Evolutionary conservation across 2,113 vertebrate genomes (phyloP), one percentile per base, ranked within the genome.

Genomic region (Ivindomyrus marchei): DNA sequence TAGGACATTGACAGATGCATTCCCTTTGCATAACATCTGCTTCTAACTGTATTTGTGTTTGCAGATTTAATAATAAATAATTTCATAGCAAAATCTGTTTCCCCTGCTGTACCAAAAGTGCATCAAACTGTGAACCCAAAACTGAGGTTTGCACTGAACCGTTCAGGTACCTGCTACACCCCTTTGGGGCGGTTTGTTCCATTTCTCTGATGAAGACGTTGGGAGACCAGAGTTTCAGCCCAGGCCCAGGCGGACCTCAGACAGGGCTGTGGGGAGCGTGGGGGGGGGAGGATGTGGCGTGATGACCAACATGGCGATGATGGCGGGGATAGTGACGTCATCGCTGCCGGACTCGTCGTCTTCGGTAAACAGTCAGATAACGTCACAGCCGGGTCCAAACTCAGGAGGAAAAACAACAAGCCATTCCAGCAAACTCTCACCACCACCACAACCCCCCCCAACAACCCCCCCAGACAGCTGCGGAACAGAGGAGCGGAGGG

Each of bases 321-420:
- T 4, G 11, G 70, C 13, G 31, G 70, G 5, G 13, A 5, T 13
- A 39, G 31, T 19, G 70, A 77, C 31, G 70, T 77, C 70, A 77
- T 36, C 5, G 31, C 36, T 7, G 70, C 15, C 31, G 4, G 70
- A 77, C 70, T n/a, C 70, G 1, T 39, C 70, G 70, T 36, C 70
- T 77, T 77, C 15, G 5, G 70, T 77, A 77, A 77, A 77, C 70
- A 77, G 27, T 17, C 70, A 17, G 70, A 77, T 7, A 39, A 77
- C 36, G 70, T 77, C 70, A 77, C 70, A 19, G 15, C 70, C 9
- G 70, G 70, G 70, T 77, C 70, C 70, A 39, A 39, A 77, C 70
- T 77, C 70, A 36, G 70, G 70, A 77, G 31, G 74, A 80, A 80
- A 80, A 80, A 80, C 74, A 80, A 39, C 74, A 80, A 80, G 36